These are phyloP conservation scores for Columba guinea DNA, from an alignment of 2,797 vertebrate species.

Conservation along the genomic window DNA sequence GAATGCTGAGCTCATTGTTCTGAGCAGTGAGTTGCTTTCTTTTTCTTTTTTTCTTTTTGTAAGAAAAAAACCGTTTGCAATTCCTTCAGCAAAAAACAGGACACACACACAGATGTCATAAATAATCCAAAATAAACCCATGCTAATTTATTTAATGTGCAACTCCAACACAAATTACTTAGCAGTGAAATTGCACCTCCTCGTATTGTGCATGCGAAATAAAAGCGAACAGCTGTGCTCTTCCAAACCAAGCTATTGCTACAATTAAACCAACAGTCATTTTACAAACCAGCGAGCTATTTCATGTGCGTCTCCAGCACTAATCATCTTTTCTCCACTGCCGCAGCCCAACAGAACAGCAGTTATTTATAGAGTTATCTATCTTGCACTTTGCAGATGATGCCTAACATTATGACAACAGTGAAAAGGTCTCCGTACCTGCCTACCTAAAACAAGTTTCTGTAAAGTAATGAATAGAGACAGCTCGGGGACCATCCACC, in stretches of 20 bases:
- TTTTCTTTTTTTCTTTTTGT: not conserved
- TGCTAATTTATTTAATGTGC: conserved; percentile 67
- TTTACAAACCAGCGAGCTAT: conserved; percentile 49
- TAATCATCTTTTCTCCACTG: not conserved
- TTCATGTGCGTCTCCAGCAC: not conserved
- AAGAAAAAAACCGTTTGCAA: not conserved
- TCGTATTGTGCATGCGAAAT: conserved; percentile 11
- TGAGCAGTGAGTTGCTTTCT: not conserved
- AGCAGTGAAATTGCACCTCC: conserved; percentile 49
- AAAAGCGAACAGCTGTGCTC: conserved; percentile 62
- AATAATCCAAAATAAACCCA: conserved; percentile 65
- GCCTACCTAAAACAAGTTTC: conserved; percentile 87
- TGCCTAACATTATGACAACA: conserved; percentile 88
- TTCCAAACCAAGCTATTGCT: conserved; percentile 33
- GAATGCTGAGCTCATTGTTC: conserved; percentile 41
- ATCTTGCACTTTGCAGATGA: conserved; percentile 72
- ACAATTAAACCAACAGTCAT: conserved; percentile 61
- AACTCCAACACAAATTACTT: conserved; percentile 49
- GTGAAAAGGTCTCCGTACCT: conserved; percentile 91
- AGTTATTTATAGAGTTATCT: conserved; percentile 74
- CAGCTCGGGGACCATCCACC: conserved; percentile 90
- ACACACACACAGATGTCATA: conserved; percentile 5
- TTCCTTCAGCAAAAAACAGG: not conserved
- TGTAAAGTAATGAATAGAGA: conserved; percentile 96
- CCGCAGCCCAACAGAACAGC: not conserved